Evolutionary conservation across 1,140 invertebrate genomes (phyloP), one percentile per base, ranked within the genome.

Genomic region (Hycleus phaleratus): DNA sequence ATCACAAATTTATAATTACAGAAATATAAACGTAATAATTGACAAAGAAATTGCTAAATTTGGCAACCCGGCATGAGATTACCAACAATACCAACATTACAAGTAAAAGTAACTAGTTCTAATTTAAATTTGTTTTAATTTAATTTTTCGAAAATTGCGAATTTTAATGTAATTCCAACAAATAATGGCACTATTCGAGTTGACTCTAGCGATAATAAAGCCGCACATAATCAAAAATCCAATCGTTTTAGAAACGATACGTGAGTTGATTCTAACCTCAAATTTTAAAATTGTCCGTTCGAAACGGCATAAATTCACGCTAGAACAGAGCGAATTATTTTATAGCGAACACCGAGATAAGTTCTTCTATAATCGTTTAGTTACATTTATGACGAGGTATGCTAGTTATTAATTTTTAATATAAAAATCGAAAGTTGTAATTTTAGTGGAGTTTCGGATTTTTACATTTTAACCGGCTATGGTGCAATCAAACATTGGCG

Each of bases 351-450:
- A 96, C 72, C 79, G 81, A 67, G 78, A 81, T 2, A 91, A 88
- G 73, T 95, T 95, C 75, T 96, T 95, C 76, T 94, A 85, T 66
- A 87, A 93, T 67, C 79, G 93, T 51, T 74, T 95, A 8, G 77
- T 91, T 1, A 90, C 86, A 26, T 93, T 93, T 67, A 95, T 95
- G 87, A 78, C 79, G 49, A 89, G 87, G 88, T 89, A 77, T 67
- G 56, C 58, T 8, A 8, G 18, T 18, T 18, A 2, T 44, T 46
- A 26, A 18, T 45, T 38, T 49, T 45, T 9, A 57, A 46, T 50
- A 26, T 49, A 4, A 42, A 42, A 7, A 11, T 11, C 18, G 18
- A 56, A 57, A 38, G 18, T 18, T 18, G 18, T 18, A 18, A 18
- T 18, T 18, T 63, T 79, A 95, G 92, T 80, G 93, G 92, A 1